These are phyloP conservation scores for Drosophila eugracilis DNA, from an alignment of 1,140 invertebrate species.

Conservation along the genomic window DNA sequence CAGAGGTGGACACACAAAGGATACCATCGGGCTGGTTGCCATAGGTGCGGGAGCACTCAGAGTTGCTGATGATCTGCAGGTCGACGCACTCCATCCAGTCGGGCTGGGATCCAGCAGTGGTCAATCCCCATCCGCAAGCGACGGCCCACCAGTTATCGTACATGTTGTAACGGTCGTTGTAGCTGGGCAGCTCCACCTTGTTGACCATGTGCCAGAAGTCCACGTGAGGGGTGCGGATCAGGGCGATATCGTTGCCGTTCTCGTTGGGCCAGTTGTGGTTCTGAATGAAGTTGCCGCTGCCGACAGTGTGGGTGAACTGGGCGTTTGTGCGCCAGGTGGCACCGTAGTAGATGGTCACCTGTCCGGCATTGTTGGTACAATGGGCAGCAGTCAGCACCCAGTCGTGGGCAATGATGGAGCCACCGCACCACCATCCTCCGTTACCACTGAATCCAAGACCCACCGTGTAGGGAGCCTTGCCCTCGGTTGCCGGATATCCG, in stretches of 20 bases:
- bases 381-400: slow-evolving; percentile 87
- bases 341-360: slow-evolving; percentile 61
- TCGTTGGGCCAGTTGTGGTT: slow-evolving; percentile 23
- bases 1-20: slow-evolving; percentile 53
- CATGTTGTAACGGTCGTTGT: slow-evolving; percentile 50
- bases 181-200: slow-evolving; percentile 58
- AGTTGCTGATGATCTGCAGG: slow-evolving; percentile 48
- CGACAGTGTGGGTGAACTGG: slow-evolving; percentile 48
- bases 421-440: slow-evolving; percentile 69
- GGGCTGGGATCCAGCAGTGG: slow-evolving; percentile 45
- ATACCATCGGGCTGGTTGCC: slow-evolving; percentile 36
- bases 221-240: slow-evolving; percentile 49
- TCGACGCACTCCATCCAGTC: slow-evolving; percentile 51
- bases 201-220: slow-evolving; percentile 57
- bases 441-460: slow-evolving; percentile 74
- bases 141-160: slow-evolving; percentile 48
- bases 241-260: slow-evolving; percentile 40
- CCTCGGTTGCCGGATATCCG: slow-evolving; percentile 62
- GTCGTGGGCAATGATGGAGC: slow-evolving; percentile 86
- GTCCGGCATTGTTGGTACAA: slow-evolving; percentile 71
- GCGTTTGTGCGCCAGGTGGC: slow-evolving; percentile 57
- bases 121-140: slow-evolving; percentile 60
- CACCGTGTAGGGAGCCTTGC: slow-evolving; percentile 86
- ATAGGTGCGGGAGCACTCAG: slow-evolving; percentile 34
- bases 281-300: slow-evolving; percentile 38